phyloP scores from a whole-genome alignment of 2,888 invertebrate genomes.

The Melanostoma mellinum region DNA sequence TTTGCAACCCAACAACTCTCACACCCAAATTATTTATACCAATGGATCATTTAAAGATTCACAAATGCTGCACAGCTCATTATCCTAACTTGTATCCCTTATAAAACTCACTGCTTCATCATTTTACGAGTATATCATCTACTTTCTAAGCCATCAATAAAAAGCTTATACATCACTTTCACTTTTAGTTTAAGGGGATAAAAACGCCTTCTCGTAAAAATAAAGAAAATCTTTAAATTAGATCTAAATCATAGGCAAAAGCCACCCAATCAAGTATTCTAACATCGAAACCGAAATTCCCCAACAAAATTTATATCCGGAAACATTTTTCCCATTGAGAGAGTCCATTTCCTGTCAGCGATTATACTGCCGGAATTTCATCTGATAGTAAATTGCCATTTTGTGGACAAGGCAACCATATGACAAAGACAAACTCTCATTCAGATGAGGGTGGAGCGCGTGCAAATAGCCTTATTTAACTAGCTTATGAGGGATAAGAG shows the following conservation, averaged over 20 bases:
- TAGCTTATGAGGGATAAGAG: slow-evolving; percentile 62
- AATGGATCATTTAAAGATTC: no score
- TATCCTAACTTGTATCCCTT: no score
- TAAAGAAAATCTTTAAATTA: slow-evolving; percentile 63
- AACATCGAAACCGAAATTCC: slow-evolving; percentile 47
- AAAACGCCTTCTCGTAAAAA: slow-evolving; percentile 33
- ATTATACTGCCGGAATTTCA: slow-evolving; percentile 54
- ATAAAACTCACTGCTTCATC: no score
- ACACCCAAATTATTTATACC: no score
- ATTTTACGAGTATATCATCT: background rate
- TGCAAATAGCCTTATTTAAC: slow-evolving; percentile 72
- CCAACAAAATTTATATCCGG: slow-evolving; percentile 53
- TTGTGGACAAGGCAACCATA: slow-evolving; percentile 50
- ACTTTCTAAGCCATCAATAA: slow-evolving; percentile 1
- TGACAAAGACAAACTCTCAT: slow-evolving; percentile 54
- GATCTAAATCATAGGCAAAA: slow-evolving; percentile 64
- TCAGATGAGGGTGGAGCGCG: slow-evolving; percentile 50
- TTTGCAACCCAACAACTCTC: no score
- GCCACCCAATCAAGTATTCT: slow-evolving; percentile 48
- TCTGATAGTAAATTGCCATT: slow-evolving; percentile 55
- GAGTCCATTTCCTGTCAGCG: slow-evolving; percentile 70
- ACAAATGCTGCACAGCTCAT: no score
- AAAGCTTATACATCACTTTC: slow-evolving; percentile 66
- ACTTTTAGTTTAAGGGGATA: slow-evolving; percentile 20
- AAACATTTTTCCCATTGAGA: slow-evolving; percentile 65